Conservation (phyloP, 2,797 vertebrate genomes). For the Hyperoplus immaculatus region DNA sequence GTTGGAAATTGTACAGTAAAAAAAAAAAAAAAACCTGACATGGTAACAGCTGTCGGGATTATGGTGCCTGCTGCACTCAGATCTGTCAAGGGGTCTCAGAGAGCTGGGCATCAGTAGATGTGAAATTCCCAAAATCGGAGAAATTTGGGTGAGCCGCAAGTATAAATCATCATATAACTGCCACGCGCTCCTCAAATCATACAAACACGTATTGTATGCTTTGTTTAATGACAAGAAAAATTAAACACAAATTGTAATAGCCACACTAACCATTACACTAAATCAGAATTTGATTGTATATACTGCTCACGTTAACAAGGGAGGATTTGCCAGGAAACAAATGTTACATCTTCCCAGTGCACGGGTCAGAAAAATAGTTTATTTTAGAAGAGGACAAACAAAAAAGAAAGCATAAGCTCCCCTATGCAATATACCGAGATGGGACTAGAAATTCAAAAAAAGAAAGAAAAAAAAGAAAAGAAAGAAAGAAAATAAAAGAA, state of each 20-base stretch:
- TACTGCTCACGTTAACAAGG: not conserved
- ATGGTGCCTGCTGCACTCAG: slow-evolving; percentile 64
- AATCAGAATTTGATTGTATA: slow-evolving; percentile 19
- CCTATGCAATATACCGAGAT: slow-evolving; percentile 51
- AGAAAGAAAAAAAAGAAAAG: slow-evolving; percentile 14
- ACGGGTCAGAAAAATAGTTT: slow-evolving; percentile 25
- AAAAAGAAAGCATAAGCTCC: slow-evolving; percentile 30
- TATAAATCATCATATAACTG: slow-evolving; percentile 51
- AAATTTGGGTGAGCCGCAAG: slow-evolving; percentile 41
- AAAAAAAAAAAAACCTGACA: slow-evolving; percentile 48
- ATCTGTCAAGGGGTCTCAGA: slow-evolving; percentile 61
- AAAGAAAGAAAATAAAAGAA: slow-evolving; percentile 49
- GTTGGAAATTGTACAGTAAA: slow-evolving; percentile 56
- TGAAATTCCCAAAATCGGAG: slow-evolving; percentile 51
- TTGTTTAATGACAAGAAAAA: slow-evolving; percentile 11
- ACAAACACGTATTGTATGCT: not conserved
- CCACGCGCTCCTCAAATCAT: slow-evolving; percentile 21
- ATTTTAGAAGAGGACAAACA: slow-evolving; percentile 19
- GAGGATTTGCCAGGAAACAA: slow-evolving; percentile 32
- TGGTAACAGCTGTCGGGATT: slow-evolving; percentile 75
- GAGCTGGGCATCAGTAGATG: slow-evolving; percentile 44
- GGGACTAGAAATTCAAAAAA: slow-evolving; percentile 53
- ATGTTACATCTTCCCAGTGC: slow-evolving; percentile 26
- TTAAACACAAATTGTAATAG: slow-evolving; percentile 19
- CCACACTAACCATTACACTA: slow-evolving; percentile 11